Base-by-base conservation (phyloP, 2,888 invertebrate species). In the Lithophane leautieri region DNA sequence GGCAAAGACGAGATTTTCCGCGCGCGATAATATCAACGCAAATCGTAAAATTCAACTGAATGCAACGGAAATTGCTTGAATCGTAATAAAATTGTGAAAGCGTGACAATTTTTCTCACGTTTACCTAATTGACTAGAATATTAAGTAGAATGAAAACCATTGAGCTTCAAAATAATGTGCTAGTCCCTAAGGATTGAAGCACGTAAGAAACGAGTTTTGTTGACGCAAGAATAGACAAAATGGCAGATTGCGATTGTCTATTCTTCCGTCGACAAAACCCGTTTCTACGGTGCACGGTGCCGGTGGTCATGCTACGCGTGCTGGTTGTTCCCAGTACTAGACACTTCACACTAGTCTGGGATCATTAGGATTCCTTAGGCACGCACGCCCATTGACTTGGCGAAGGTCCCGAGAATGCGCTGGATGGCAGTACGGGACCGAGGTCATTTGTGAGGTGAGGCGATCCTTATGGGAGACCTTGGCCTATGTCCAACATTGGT, bases 11-110 rank as follows among this genome's bases (percentile, higher is more conserved):
- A 22, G 40, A 71, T 70, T 70, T n/a, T 11, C 8, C 50, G 40
- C 19, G 8, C 28, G 14, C 42, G 28, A 44, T 28, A 28, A 14
- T 19, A 1, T 25, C 47, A 40, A 40, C 19, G 25, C 9, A 68
- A 44, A 28, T 44, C 42, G 42, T 44, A 44, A 54, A 72, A 71
- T 52, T 22, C 14, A 25, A 50, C 6, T 44, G 9, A 54, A 42
- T 42, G 14, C 19, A 50, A 50, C 19, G 72, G 34, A 71, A 60
- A 34, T 70, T 3, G 19, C 40, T 63, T 40, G 16, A 42, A 52
- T n/a, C 22, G n/a, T 42, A 71, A 70, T 42, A 42, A 42, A 42
- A 70, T 69, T 25, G 16, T 16, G 25, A 25, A 70, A 40, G 9
- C 19, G 12, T 25, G 56, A 25, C 22, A 28, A 16, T 52, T 22